phyloP scores from a whole-genome alignment of 35 echinoderm and acorn worm genomes.

The Patiria miniata region DNA sequence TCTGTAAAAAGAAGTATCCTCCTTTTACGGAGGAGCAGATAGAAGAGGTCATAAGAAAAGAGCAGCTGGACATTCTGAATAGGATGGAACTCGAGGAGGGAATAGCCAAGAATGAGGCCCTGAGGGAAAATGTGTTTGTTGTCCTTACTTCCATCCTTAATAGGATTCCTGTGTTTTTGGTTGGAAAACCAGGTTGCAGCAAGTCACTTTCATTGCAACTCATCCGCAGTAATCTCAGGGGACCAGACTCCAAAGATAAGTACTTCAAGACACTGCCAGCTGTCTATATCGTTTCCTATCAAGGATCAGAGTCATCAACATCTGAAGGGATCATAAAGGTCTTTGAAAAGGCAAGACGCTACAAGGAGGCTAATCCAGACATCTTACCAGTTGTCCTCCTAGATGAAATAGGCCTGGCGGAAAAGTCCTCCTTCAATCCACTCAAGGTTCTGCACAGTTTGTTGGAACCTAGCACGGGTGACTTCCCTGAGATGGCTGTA shows the following conservation, averaged over 20 bases:
- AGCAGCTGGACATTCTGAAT: conserved; percentile 45
- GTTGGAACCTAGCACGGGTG: conserved; percentile 36
- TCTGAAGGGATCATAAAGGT: conserved; percentile 61
- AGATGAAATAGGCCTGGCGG: conserved; percentile 60
- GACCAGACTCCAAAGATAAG: conserved; percentile 28
- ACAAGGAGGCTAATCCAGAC: conserved; percentile 54
- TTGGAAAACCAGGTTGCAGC: conserved; percentile 56
- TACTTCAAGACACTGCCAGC: conserved; percentile 45
- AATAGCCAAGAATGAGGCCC: conserved; percentile 48
- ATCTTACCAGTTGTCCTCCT: conserved; percentile 47
- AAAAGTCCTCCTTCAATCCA: conserved; percentile 41
- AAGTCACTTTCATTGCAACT: conserved; percentile 60
- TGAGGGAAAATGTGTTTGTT: conserved; percentile 48
- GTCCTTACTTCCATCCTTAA: conserved; percentile 41
- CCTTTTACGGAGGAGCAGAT: conserved; percentile 12
- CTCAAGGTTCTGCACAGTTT: conserved; percentile 47
- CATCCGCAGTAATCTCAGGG: conserved; percentile 42
- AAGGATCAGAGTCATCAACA: conserved; percentile 50
- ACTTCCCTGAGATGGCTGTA: conserved; percentile 42
- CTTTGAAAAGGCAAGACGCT: conserved; percentile 51
- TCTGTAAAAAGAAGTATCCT: neutral
- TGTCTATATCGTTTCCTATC: conserved; percentile 57
- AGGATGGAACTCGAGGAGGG: conserved; percentile 40
- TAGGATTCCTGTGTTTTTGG: conserved; percentile 47
- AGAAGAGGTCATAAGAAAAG: conserved; percentile 11